Base-by-base conservation (phyloP, 2,797 vertebrate species). In the Staurois parvus region DNA sequence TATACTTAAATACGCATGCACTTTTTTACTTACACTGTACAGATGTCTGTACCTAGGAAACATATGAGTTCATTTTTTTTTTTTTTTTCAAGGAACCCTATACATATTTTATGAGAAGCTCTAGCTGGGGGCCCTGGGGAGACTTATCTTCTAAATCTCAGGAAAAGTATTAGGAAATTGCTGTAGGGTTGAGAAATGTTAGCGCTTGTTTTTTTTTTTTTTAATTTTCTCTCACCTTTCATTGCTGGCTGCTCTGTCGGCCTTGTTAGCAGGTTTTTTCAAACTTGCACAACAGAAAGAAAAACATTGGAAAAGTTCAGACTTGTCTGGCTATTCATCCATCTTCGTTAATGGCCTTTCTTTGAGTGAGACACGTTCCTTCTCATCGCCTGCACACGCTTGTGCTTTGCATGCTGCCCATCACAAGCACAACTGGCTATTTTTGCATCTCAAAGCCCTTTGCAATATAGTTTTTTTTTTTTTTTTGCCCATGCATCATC, bases 191-290 rank as follows among this genome's bases (percentile, higher is more conserved):
- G 67, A 72, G 67, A 83, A 81, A 86, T 70, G 75, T 85, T 79
- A 79, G 42, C 70, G 77, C 70, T 70, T 17, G 19, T 69, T 30
- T 34, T 76, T 30, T 84, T 67, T 62, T 74, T 67, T 66, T 67
- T 19, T 67, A 11, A 40, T 7, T 76, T 83, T 37, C 13, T 76
- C 94, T 95, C 89, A 95, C 94, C 94, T 94, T 89, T 92, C 94
- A 95, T 95, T 89, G 77, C 85, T 84, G 78, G 62, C 85, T 77
- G 40, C 62, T 37, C 68, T 64, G 73, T 87, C 85, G 30, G 26
- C 59, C 64, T 40, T 80, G 81, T 52, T 1, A 26, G 88, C 89
- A 87, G 76, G 15, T 12, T 82, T 79, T 75, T 88, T 86, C 69
- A 79, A 86, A 32, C 89, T 89, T 80, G 66, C 87, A 88, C 83